These are phyloP conservation scores for Masticophis lateralis DNA, from an alignment of 2,797 vertebrate genomes.

Conservation along the genomic window DNA sequence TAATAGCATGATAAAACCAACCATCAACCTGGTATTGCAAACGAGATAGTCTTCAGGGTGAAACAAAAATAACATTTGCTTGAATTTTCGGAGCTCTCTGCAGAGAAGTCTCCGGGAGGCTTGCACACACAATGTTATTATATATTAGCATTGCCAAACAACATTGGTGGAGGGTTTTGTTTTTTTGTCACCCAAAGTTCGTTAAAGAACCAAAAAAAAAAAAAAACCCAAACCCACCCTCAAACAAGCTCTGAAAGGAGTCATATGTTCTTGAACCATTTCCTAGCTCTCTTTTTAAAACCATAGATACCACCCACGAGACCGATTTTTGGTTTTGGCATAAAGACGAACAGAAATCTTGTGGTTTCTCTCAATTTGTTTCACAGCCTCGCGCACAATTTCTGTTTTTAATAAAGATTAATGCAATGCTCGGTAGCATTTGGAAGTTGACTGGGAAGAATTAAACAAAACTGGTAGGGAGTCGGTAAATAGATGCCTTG, in stretches of 20 bases:
- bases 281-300: neutral
- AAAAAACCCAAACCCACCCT: too few species aligned
- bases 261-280: neutral
- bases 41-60: neutral
- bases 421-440: neutral
- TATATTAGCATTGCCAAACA: neutral
- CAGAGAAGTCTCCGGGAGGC: neutral
- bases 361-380: slow-evolving; percentile 28
- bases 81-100: neutral
- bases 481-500: slow-evolving; percentile 34
- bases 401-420: slow-evolving; percentile 39
- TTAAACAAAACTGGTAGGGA: slow-evolving; percentile 38
- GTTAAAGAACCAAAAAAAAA: neutral
- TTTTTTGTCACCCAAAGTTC: neutral
- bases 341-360: slow-evolving; percentile 8
- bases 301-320: neutral
- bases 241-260: neutral
- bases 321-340: slow-evolving; percentile 5
- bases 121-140: neutral
- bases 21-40: neutral
- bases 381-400: slow-evolving; percentile 17
- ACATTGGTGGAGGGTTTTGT: neutral
- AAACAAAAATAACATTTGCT: neutral
- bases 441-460: slow-evolving; percentile 34
- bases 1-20: neutral